A percentile compares a stretch with the other conserved stretches of the same genome.
These are phyloP conservation scores for Unio pictorum DNA, from an alignment of 2,888 invertebrate genomes.

Conservation along the genomic window DNA sequence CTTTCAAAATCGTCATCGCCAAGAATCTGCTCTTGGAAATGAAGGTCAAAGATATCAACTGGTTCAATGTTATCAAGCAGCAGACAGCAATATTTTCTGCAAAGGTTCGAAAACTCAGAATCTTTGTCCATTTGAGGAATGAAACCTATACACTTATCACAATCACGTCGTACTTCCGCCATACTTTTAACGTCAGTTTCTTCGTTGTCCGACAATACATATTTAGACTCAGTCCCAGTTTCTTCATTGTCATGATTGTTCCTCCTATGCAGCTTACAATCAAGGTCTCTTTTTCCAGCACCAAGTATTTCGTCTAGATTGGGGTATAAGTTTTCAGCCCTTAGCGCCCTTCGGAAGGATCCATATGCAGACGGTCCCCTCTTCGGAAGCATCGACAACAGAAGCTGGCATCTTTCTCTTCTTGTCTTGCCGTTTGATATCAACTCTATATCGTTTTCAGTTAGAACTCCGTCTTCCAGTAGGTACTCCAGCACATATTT, in stretches of 20 bases:
- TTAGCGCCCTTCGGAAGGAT: slow-evolving; percentile 29
- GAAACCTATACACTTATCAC: too few species aligned
- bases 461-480: slow-evolving; percentile 33
- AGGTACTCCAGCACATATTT: slow-evolving; percentile 23
- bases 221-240: slow-evolving; percentile 11
- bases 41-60: slow-evolving; percentile 27
- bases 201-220: slow-evolving; percentile 12
- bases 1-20: slow-evolving; percentile 27
- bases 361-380: slow-evolving; percentile 36
- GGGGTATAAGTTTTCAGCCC: slow-evolving; percentile 8
- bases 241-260: too few species aligned
- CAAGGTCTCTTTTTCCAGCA: not conserved
- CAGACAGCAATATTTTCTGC: slow-evolving; percentile 21
- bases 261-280: not conserved
- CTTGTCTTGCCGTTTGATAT: slow-evolving; percentile 20
- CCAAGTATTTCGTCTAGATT: slow-evolving; percentile 13
- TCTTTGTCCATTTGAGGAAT: not conserved
- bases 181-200: slow-evolving; percentile 6
- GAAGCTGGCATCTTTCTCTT: slow-evolving; percentile 29
- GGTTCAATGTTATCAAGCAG: slow-evolving; percentile 38
- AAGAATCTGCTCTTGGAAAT: slow-evolving; percentile 30
- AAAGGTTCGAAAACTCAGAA: slow-evolving; percentile 2
- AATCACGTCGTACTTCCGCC: not conserved
- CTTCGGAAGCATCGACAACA: slow-evolving; percentile 28
- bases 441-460: slow-evolving; percentile 38